Percentiles rank a stretch among this genome's conserved stretches.
Evolutionary conservation across 2,888 invertebrate genomes (phyloP).

Genomic region (Callinectes sapidus): DNA sequence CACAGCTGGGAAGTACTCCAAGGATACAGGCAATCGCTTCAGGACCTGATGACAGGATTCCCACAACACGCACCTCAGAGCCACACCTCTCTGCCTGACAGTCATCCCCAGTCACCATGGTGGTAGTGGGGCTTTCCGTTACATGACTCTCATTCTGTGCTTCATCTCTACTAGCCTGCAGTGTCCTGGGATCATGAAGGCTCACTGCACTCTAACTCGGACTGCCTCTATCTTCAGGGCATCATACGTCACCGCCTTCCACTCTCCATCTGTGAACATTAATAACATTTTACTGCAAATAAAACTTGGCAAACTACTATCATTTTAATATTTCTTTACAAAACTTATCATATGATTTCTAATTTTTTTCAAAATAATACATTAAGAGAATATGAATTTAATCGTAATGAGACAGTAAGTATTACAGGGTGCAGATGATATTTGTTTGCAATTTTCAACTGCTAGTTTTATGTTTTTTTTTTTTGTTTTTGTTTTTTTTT

Average conservation of each 20-base stretch:
- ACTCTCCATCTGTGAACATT: constrained; percentile 13
- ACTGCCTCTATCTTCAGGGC: background rate
- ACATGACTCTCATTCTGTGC: background rate
- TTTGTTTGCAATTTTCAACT: too few relatives aligned
- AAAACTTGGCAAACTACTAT: background rate
- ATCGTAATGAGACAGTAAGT: too few relatives aligned
- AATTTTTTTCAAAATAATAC: too few relatives aligned
- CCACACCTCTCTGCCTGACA: background rate
- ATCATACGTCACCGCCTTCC: background rate
- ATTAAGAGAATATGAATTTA: too few relatives aligned
- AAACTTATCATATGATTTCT: background rate
- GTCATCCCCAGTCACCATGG: background rate
- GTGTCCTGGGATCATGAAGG: background rate
- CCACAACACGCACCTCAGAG: constrained; percentile 20
- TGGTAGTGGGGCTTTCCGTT: background rate
- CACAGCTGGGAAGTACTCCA: constrained; percentile 43
- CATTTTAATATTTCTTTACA: background rate
- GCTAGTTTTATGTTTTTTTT: too few relatives aligned
- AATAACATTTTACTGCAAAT: background rate
- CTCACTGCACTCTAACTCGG: background rate
- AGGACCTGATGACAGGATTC: constrained; percentile 39
- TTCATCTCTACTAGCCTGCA: background rate
- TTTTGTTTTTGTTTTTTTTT: too few relatives aligned
- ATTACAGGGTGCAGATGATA: too few relatives aligned
- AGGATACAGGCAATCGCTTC: constrained; percentile 53